phyloP scores from a whole-genome alignment of 2,797 vertebrate species.

The Tokudaia tokunoshimensis region DNA sequence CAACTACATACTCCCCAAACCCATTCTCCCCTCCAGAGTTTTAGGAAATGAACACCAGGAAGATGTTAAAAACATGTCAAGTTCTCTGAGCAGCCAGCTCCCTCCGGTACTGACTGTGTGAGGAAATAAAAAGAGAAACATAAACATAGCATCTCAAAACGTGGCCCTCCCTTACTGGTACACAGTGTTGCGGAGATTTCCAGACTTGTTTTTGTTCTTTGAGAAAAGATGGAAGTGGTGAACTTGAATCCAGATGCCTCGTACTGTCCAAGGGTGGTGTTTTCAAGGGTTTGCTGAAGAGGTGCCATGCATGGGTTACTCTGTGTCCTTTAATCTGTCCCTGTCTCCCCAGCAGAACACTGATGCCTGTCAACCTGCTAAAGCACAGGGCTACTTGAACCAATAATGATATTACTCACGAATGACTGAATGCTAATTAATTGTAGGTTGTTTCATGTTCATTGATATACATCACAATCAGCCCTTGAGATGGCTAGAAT shows the following conservation, averaged over 20 bases:
- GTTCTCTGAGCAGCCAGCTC: background rate
- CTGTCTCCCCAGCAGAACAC: background rate
- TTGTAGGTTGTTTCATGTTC: background rate
- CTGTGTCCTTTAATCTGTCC: background rate
- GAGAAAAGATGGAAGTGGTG: background rate
- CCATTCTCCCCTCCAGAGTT: background rate
- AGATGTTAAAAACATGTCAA: background rate
- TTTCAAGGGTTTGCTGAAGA: slow-evolving; percentile 10
- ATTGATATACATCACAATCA: background rate
- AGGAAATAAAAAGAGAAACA: background rate
- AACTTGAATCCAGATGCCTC: background rate
- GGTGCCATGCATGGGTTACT: background rate
- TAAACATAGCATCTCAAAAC: background rate
- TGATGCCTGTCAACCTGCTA: background rate
- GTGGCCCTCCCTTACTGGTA: background rate
- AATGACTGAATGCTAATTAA: background rate
- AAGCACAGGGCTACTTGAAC: background rate
- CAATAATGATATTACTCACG: background rate
- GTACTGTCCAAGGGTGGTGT: background rate
- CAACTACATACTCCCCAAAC: background rate
- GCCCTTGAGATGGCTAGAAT: background rate
- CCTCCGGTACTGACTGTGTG: background rate
- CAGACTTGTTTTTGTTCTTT: background rate
- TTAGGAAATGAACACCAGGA: background rate
- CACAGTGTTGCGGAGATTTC: background rate